Evolutionary conservation across 2,113 vertebrate species (phyloP), one percentile per base, ranked within the genome.

Genomic region (Gila orcuttii): DNA sequence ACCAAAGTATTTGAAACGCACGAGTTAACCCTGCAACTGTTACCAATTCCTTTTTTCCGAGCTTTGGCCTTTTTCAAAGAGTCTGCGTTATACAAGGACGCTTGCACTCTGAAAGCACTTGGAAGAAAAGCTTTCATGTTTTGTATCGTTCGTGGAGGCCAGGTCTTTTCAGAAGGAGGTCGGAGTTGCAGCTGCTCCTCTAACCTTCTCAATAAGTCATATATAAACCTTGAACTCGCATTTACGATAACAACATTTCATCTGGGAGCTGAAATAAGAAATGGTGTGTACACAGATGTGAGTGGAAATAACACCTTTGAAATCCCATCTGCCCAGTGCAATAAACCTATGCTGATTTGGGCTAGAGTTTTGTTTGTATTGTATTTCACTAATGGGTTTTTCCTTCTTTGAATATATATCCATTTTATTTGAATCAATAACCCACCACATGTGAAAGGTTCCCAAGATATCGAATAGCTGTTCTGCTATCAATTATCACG

Each of bases 151-250:
- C 17, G n/a, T 64, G 59, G 62, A 45, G 79, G 80, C 64, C 85
- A 3, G 25, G 64, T 76, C 73, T 85, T 52, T 82, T 66, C 42
- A 57, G 31, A 39, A 73, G 71, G 62, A 66, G 64, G 60, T 52
- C 57, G 64, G 25, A 55, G 66, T 17, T 80, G 87, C 84, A 77
- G 60, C 45, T 83, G 39, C 60, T 60, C 55, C 12, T 21, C 31
- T 83, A 86, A 74, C 84, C 79, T 79, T 78, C 57, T 85, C 42
- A 83, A 64, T 86, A 74, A 86, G 74, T 86, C 84, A 36, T 52
- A 83, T 42, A 15, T 42, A 88, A 85, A 59, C 64, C 66, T 64
- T 28, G 55, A 85, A 81, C 57, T 79, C 3, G 1, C 33, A n/a
- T 79, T 60, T 13, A 42, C 7, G 25, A 79, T 79, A 42, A 62